Evolutionary conservation across 2,888 invertebrate genomes (phyloP).

Genomic region (Eupithecia subumbrata): DNA sequence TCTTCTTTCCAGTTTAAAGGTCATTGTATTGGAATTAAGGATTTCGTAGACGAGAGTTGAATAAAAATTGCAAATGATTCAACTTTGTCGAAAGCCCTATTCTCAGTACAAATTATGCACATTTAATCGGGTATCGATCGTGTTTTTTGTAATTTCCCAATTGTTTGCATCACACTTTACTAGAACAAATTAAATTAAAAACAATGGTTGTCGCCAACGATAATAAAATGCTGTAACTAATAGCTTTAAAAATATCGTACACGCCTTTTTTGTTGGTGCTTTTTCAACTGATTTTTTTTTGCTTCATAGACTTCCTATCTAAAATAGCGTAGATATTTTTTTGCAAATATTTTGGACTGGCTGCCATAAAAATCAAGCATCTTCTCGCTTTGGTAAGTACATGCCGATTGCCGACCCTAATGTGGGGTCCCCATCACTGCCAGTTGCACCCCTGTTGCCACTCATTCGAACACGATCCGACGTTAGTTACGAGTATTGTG

Average conservation of each 20-base stretch:
- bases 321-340: background rate
- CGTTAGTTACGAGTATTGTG: conserved; percentile 44
- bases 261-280: background rate
- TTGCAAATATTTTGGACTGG: background rate
- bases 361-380: background rate
- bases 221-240: background rate
- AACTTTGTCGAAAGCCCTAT: background rate
- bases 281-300: background rate
- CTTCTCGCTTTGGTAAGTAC: background rate
- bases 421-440: conserved; percentile 30
- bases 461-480: conserved; percentile 45
- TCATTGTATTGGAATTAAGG: conserved; percentile 31
- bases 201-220: background rate
- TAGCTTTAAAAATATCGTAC: background rate
- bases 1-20: conserved; percentile 38
- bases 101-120: background rate
- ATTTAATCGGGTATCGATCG: background rate
- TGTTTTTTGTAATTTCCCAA: background rate
- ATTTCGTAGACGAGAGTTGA: conserved; percentile 2
- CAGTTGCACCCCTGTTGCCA: conserved; percentile 44
- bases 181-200: too few relatives aligned
- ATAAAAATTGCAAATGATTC: background rate
- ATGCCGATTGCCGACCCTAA: background rate
- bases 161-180: too few relatives aligned
- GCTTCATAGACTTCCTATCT: background rate